These are phyloP conservation scores for Clarias laeviceps DNA, from an alignment of 2,797 vertebrate genomes.

Conservation along the genomic window DNA sequence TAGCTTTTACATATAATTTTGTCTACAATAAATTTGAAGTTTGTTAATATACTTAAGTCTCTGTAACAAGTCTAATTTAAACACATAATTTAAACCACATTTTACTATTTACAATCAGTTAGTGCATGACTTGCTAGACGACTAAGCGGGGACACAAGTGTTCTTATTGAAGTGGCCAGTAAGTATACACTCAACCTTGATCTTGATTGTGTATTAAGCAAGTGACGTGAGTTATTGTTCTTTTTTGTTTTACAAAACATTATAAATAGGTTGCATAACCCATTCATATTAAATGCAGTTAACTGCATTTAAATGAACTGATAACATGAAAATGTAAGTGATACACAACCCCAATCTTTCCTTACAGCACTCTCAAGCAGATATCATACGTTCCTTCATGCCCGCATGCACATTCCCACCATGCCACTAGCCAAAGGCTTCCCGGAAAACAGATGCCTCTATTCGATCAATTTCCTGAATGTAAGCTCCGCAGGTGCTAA, in stretches of 20 bases:
- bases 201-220: neutral
- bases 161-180: neutral
- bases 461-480: conserved; percentile 15
- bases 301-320: neutral
- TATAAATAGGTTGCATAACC: neutral
- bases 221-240: neutral
- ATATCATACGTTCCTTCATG: conserved; percentile 17
- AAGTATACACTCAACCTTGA: neutral
- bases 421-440: conserved; percentile 6
- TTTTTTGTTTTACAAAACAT: neutral
- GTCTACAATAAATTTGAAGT: too few relatives aligned
- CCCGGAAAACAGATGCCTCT: conserved; percentile 11
- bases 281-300: neutral
- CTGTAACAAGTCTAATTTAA: too few relatives aligned
- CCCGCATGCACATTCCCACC: neutral
- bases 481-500: neutral
- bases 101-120: too few relatives aligned
- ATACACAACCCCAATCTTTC: conserved; percentile 9
- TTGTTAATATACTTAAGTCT: too few relatives aligned
- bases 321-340: neutral
- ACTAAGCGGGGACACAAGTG: neutral
- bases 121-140: neutral
- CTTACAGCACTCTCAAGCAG: neutral
- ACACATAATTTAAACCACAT: too few relatives aligned
- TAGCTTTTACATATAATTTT: too few relatives aligned